Evolutionary conservation across 2,113 vertebrate species (phyloP).

Genomic region (Rhabdomys dilectus): DNA sequence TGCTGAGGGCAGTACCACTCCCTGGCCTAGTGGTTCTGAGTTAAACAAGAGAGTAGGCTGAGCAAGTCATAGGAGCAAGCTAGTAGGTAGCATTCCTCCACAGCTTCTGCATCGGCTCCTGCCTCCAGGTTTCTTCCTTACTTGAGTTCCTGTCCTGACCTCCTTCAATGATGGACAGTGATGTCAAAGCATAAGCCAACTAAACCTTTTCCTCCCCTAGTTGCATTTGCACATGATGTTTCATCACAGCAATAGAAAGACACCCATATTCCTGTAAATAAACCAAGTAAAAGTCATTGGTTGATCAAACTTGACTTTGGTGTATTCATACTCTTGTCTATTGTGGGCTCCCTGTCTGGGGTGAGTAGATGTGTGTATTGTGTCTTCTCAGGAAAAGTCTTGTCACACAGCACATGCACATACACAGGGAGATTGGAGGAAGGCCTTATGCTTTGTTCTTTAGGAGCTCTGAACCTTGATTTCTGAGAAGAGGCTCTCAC

Average conservation of each 20-base stretch:
- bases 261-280: too few species aligned
- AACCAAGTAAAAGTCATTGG: too few species aligned
- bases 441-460: not conserved
- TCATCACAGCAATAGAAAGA: not conserved
- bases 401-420: not conserved
- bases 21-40: not conserved
- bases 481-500: not conserved
- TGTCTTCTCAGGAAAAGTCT: not conserved
- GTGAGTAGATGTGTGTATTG: not conserved
- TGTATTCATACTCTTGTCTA: not conserved
- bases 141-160: too few species aligned
- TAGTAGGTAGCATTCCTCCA: too few species aligned
- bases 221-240: not conserved
- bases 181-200: not conserved
- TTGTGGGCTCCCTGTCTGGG: not conserved
- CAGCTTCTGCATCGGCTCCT: too few species aligned
- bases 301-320: too few species aligned
- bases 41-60: not conserved
- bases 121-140: too few species aligned
- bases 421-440: not conserved
- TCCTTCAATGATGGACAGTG: too few species aligned
- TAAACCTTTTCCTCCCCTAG: not conserved
- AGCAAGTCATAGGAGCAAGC: too few species aligned
- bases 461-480: not conserved
- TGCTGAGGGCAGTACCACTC: not conserved